These are phyloP conservation scores for Mustelus asterias DNA, from an alignment of 2,113 vertebrate species.

Conservation along the genomic window DNA sequence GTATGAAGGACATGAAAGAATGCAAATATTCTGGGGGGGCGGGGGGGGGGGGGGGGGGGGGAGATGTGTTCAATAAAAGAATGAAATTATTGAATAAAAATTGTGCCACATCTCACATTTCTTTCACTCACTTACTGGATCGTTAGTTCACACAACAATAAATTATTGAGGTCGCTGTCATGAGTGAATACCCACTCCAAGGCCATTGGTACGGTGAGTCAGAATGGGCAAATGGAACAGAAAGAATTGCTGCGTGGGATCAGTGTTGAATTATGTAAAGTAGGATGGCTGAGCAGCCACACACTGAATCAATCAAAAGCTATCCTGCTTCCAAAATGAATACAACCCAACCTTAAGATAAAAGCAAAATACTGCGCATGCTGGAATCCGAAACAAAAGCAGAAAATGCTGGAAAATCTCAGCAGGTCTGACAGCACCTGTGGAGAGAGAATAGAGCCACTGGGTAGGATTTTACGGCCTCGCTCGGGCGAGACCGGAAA, in stretches of 20 bases:
- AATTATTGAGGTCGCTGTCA: background rate
- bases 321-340: background rate
- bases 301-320: background rate
- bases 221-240: background rate
- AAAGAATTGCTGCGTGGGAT: background rate
- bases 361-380: too few relatives aligned
- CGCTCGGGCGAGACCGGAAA: too few relatives aligned
- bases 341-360: background rate
- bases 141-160: background rate
- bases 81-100: background rate
- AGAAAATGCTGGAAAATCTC: too few relatives aligned
- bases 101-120: background rate
- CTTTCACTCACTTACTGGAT: background rate
- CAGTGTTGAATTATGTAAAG: background rate
- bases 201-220: background rate
- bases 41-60: too few relatives aligned
- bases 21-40: background rate
- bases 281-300: background rate
- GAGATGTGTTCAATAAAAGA: background rate
- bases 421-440: too few relatives aligned
- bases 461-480: too few relatives aligned
- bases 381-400: too few relatives aligned
- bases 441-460: too few relatives aligned
- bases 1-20: background rate
- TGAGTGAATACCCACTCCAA: background rate